Base-by-base conservation (phyloP, 1,140 invertebrate species). In the Drosophila sulfurigaster region DNA sequence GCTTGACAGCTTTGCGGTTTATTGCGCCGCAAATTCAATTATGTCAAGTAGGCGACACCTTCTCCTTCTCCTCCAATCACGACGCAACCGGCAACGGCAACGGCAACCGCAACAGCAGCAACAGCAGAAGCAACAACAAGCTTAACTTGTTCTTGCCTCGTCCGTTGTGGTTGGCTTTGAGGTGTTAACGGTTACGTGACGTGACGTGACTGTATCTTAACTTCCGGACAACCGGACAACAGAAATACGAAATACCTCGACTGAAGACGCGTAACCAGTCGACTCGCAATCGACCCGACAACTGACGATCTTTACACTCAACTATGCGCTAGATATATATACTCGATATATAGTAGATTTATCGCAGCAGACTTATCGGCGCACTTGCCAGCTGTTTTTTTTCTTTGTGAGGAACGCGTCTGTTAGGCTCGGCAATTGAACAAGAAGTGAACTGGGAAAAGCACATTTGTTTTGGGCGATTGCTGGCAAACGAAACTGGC, bases 401-500 rank as follows among this genome's bases (percentile, higher is more conserved):
- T 38, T 52, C 43, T 32, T 25, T 25, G 20, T n/a, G 66, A 58
- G 4, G 20, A 16, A 65, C 46, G 67, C 74, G 80, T 72, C 78
- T 68, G 51, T 66, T 72, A 62, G 59, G 79, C 77, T 80, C 83
- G 78, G 49, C 83, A 76, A 83, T 76, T 76, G 68, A 73, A 70
- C 69, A 43, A 63, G 71, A 78, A 88, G 60, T 88, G 83, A 83
- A 62, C 79, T 81, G 56, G 10, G 8, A 8, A 82, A 73, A 75
- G 75, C 46, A 20, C 52, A 70, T 87, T 88, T 78, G 62, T 78
- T 87, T 88, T 82, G 68, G 75, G 68, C 76, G 77, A 66, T 75
- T 59, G 70, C 78, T 52, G 28, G 28, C 52, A 52, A 49, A 56
- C 45, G 43, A 30, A 46, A 46, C 16, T 48, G 38, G 7, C 28